Evolutionary conservation across 2,888 invertebrate genomes (phyloP), one percentile per base, ranked within the genome.

Genomic region (Netelia fuscicornis): DNA sequence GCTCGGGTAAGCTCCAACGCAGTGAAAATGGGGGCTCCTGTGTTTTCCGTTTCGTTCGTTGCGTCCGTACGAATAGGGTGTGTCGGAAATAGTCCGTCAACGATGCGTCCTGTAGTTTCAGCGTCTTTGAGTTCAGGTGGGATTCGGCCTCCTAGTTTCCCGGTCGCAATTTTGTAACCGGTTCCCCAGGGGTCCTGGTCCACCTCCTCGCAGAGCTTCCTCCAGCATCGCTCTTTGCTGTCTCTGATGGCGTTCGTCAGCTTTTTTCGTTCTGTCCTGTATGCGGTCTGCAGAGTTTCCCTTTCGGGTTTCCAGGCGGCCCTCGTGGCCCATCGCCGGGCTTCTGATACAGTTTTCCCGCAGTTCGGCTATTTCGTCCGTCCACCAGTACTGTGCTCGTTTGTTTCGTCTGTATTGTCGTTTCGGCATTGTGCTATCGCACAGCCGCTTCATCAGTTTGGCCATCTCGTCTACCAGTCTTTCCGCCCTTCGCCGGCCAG

Each of bases 31-130:
- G 74, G 62, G n/a, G 2, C 11, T 6, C 2, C n/a, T 17, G 11
- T 6, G 13, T 13, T n/a, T 25, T 8, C 52, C 5, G 1, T 2
- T 8, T 42, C n/a, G 1, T 2, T 25, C 25, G 25, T 25, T 25
- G 2, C 48, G 68, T 68, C 52, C 17, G 74, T 62, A 48, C 62
- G 48, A 25, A 25, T 25, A 2, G 25, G 74, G 62, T 60, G 62
- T 23, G 52, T 71, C 71, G 30, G 71, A 13, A 71, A 54, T 2
- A 71, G 71, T 71, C 71, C 71, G 56, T 71, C 71, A 0, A 71
- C 71, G 17, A 71, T 71, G 23, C 71, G 71, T 37, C 71, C 11
- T 30, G 71, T 17, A n/a, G 71, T 56, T 71, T 64, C 64, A 13
- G 64, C 37, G 25, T 25, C 25, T 25, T 25, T 25, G 25, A 25